Percentiles rank a stretch among this genome's conserved stretches.
Evolutionary conservation across 2,113 vertebrate genomes (phyloP).

Genomic region (Crotalus horridus): DNA sequence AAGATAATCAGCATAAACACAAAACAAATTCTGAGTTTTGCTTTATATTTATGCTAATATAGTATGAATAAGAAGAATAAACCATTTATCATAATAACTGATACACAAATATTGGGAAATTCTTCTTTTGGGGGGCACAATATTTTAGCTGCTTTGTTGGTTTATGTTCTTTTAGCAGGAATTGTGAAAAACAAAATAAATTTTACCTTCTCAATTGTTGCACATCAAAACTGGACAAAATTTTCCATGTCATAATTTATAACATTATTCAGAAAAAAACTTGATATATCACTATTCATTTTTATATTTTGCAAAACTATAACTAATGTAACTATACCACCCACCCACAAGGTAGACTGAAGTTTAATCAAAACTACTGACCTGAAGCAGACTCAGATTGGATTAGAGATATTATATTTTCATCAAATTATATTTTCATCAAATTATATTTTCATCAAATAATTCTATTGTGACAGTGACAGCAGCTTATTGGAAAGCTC

Average conservation of each 20-base stretch:
- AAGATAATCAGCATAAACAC: not conserved
- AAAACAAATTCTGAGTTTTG: not conserved
- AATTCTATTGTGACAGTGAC: not conserved
- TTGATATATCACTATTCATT: not conserved
- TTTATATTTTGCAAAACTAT: not conserved
- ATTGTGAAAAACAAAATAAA: not conserved
- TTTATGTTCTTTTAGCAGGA: not conserved
- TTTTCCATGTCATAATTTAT: not conserved
- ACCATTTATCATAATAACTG: not conserved
- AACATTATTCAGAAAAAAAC: not conserved
- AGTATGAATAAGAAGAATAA: not conserved
- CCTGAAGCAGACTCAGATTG: not conserved
- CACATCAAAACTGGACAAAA: not conserved
- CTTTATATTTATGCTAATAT: not conserved
- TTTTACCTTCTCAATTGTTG: not conserved
- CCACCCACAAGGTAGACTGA: not conserved
- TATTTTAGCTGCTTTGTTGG: not conserved
- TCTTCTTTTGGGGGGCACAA: not conserved
- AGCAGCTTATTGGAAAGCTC: not conserved
- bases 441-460: rapidly evolving
- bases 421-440: rapidly evolving
- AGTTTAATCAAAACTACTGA: rapidly evolving
- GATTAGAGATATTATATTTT: not conserved
- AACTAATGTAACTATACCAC: not conserved
- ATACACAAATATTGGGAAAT: not conserved